Percentiles rank a stretch among this genome's conserved stretches.
phyloP scores from a whole-genome alignment of 2,797 vertebrate genomes.

The Yasuhikotakia modesta region DNA sequence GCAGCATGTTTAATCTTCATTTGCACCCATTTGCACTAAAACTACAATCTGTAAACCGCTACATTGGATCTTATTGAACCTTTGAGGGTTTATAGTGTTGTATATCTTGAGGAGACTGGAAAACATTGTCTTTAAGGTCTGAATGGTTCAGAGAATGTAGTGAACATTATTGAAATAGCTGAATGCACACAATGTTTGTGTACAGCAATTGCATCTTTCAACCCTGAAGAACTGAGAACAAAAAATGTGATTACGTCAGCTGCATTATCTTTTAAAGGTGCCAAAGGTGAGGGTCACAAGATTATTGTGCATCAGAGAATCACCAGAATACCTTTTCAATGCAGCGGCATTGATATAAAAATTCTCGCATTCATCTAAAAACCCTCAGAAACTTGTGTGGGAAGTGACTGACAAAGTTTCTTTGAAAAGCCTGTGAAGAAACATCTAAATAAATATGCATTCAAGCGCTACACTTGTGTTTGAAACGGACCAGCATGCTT shows the following conservation, averaged over 20 bases:
- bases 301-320: slow-evolving; percentile 1
- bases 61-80: slow-evolving; percentile 20
- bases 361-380: neutral
- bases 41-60: slow-evolving; percentile 32
- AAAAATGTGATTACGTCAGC: neutral
- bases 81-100: neutral
- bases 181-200: neutral
- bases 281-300: neutral
- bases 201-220: neutral
- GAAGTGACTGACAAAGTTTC: neutral
- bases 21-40: slow-evolving; percentile 12
- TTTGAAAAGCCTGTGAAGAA: neutral
- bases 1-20: slow-evolving; percentile 45
- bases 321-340: neutral
- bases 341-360: neutral
- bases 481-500: slow-evolving; percentile 6
- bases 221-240: neutral
- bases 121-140: neutral
- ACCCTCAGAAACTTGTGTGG: neutral
- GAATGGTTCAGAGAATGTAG: neutral
- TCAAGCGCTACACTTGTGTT: slow-evolving; percentile 8
- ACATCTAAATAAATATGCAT: neutral
- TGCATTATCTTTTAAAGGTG: neutral
- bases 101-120: neutral
- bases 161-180: neutral